Evolutionary conservation across 1,140 invertebrate genomes (phyloP), one percentile per base, ranked within the genome.

Genomic region (Tribolium castaneum): DNA sequence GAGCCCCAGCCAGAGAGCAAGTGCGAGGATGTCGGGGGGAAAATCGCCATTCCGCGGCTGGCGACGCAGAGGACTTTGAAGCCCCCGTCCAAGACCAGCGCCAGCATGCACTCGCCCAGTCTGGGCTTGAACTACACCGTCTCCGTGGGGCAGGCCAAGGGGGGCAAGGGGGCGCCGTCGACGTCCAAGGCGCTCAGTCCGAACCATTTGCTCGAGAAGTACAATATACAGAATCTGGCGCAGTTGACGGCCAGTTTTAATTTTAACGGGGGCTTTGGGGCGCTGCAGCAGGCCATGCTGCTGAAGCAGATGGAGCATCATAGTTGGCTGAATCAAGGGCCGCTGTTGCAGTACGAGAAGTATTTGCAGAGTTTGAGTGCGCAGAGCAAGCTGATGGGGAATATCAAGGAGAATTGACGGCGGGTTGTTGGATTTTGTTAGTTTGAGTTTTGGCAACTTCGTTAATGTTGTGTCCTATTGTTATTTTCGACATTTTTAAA

Each of bases 51-150:
- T 1, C 82, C 84, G 0, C 66, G 83, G 12, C 49, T 80, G 6
- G 77, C 78, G n/a, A 79, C 72, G 45, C 78, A 78, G 19, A 80
- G 72, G 49, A 50, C 35, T 0, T 52, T 70, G 6, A 78, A 80
- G 62, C 62, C 70, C 9, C 25, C 54, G 4, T 52, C 74, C 45
- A 75, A 83, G 56, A 84, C 82, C 6, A 56, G 83, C 4, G 77
- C 81, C 10, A 85, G 82, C 78, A 56, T 86, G 14, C 85, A 86
- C 70, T 86, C 85, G 12, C 78, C 81, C 16, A 82, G 80, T 77
- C 54, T 86, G n/a, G 85, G 85, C 0, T 75, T 86, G 62, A 86
- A 86, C 73, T 86, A 86, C 72, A 85, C 85, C 0, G 84, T 86
- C 1, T 86, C 85, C 0, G 83, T 86, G 3, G 81, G 78, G 12